Evolutionary conservation across 2,888 invertebrate genomes (phyloP).

Genomic region (Sycophila texana): DNA sequence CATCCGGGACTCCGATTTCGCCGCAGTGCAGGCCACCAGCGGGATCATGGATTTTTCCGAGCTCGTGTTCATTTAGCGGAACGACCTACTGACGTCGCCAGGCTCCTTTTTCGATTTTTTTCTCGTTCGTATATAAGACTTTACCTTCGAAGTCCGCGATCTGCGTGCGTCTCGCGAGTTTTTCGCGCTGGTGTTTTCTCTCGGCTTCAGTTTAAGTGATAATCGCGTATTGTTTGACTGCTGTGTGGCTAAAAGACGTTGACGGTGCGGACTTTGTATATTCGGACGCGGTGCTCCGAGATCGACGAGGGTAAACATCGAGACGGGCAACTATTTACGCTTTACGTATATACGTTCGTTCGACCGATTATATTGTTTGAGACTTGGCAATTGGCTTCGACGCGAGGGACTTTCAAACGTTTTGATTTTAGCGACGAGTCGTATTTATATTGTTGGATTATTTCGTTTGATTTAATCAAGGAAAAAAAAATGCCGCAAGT

Average conservation of each 20-base stretch:
- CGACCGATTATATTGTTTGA: not conserved
- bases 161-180: no score
- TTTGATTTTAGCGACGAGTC: slow-evolving; percentile 10
- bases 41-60: slow-evolving; percentile 44
- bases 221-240: no score
- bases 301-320: slow-evolving; percentile 28
- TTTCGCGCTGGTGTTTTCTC: no score
- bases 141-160: no score
- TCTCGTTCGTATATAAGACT: no score
- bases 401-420: slow-evolving; percentile 4
- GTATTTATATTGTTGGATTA: not conserved
- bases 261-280: no score
- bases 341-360: slow-evolving; percentile 7
- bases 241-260: no score
- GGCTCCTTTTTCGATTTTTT: no score
- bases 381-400: not conserved
- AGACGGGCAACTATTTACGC: slow-evolving; percentile 30
- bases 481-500: slow-evolving; percentile 50
- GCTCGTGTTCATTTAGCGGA: slow-evolving; percentile 41
- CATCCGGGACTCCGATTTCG: not conserved
- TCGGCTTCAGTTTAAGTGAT: no score
- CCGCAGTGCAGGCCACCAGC: slow-evolving; percentile 20
- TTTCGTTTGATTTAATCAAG: slow-evolving; percentile 1
- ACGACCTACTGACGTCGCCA: no score
- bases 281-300: no score